Evolutionary conservation across 2,888 invertebrate genomes (phyloP).

Genomic region (Hirudinaria manillensis): DNA sequence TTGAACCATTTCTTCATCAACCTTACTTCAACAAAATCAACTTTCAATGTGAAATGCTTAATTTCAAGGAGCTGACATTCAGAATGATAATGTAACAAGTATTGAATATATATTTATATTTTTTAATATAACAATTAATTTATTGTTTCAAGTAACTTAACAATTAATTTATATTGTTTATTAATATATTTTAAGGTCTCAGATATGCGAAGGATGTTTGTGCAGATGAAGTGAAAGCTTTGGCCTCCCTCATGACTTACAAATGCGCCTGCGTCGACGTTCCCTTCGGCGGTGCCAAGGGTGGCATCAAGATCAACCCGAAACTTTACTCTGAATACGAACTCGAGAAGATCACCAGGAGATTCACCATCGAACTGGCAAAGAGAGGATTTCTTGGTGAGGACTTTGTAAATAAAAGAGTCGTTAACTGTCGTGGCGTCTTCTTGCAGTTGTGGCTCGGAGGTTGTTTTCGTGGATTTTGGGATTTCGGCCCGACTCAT

Average conservation of each 20-base stretch:
- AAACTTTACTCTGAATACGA: conserved; percentile 83
- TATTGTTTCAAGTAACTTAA: too few species aligned
- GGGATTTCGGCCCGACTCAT: too few species aligned
- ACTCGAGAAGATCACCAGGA: conserved; percentile 88
- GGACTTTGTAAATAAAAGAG: background rate
- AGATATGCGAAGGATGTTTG: conserved; percentile 86
- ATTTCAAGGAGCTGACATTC: too few species aligned
- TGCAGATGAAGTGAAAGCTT: conserved; percentile 88
- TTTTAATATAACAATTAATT: too few species aligned
- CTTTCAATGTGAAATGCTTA: too few species aligned
- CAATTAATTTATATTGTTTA: too few species aligned
- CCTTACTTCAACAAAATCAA: too few species aligned
- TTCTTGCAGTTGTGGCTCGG: too few species aligned
- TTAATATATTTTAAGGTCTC: conserved; percentile 66
- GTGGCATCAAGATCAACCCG: conserved; percentile 92
- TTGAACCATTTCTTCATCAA: too few species aligned
- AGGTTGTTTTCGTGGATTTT: too few species aligned
- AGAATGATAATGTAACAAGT: too few species aligned
- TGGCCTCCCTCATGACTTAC: conserved; percentile 95
- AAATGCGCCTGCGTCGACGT: conserved; percentile 98
- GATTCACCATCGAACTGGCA: conserved; percentile 87
- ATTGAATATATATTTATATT: too few species aligned
- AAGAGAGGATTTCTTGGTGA: conserved; percentile 90
- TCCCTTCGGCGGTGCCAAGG: conserved; percentile 87
- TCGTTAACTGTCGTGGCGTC: background rate